Evolutionary conservation across 2,113 vertebrate species (phyloP).

Genomic region (Mormoops blainvillei): DNA sequence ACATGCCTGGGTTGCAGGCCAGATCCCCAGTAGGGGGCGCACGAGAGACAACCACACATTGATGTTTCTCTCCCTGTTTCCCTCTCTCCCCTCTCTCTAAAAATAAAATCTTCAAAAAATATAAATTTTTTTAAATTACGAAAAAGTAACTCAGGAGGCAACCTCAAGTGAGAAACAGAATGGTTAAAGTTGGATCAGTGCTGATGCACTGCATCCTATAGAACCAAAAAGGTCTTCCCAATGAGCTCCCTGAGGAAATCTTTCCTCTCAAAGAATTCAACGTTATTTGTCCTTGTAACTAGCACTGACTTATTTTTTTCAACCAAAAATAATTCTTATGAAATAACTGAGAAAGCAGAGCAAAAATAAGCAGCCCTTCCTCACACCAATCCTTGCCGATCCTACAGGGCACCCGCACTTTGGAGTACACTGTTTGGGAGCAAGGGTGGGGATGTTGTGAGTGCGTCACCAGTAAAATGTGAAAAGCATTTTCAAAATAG

Average conservation of each 20-base stretch:
- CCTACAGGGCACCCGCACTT: not conserved
- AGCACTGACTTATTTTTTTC: not conserved
- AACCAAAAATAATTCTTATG: not conserved
- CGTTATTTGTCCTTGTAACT: not conserved
- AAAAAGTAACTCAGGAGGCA: not conserved
- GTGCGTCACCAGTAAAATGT: not conserved
- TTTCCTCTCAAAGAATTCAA: not conserved
- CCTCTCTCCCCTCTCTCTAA: no score
- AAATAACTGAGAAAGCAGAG: constrained; percentile 1
- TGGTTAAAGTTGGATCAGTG: not conserved
- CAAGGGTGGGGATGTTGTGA: not conserved
- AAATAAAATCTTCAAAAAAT: no score
- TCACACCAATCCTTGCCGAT: no score
- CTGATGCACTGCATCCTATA: not conserved
- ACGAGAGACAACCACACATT: no score
- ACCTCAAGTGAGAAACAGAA: not conserved
- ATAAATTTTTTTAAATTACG: no score
- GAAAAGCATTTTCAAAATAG: not conserved
- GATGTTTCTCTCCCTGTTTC: no score
- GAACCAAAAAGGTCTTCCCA: not conserved
- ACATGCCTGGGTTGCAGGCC: no score
- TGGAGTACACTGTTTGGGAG: not conserved
- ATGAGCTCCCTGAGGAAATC: not conserved
- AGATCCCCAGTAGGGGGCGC: no score
- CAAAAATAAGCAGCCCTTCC: not conserved